Percentiles rank a stretch among this genome's conserved stretches.
Conservation (phyloP, 2,113 vertebrate species). For the Mastomys natalensis region DNA sequence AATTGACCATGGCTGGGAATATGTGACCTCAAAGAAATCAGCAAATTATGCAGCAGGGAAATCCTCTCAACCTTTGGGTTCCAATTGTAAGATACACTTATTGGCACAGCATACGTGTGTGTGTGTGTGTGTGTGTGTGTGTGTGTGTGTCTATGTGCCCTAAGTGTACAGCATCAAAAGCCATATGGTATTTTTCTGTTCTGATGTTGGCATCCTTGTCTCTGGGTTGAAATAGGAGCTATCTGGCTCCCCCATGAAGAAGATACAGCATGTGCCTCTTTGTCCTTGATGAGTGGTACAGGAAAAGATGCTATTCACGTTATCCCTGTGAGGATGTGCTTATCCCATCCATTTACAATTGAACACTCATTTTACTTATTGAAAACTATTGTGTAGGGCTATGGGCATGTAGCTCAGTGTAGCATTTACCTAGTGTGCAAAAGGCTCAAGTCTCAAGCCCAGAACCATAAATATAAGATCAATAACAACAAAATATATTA, state of each 20-base stretch:
- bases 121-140: neutral
- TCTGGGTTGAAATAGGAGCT: neutral
- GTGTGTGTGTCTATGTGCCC: neutral
- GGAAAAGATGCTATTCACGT: neutral
- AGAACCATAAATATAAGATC: neutral
- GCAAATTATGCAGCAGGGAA: neutral
- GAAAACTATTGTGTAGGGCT: neutral
- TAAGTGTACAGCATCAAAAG: neutral
- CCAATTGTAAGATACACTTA: neutral
- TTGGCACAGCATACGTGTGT: neutral
- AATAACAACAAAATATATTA: neutral
- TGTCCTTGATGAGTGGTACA: neutral
- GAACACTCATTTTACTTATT: conserved; percentile 25
- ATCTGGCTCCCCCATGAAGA: neutral
- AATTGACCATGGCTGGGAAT: neutral
- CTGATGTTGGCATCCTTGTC: neutral
- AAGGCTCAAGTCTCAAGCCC: neutral
- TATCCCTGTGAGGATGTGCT: neutral
- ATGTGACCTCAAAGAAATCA: neutral
- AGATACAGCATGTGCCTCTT: neutral
- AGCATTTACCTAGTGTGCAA: neutral
- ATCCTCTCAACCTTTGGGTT: neutral
- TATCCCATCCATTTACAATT: neutral
- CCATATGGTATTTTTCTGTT: neutral
- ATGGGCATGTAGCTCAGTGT: neutral